A percentile compares a stretch with the other conserved stretches of the same genome.
phyloP scores from a whole-genome alignment of 2,888 invertebrate genomes.

The Polyommatus iphigenia region DNA sequence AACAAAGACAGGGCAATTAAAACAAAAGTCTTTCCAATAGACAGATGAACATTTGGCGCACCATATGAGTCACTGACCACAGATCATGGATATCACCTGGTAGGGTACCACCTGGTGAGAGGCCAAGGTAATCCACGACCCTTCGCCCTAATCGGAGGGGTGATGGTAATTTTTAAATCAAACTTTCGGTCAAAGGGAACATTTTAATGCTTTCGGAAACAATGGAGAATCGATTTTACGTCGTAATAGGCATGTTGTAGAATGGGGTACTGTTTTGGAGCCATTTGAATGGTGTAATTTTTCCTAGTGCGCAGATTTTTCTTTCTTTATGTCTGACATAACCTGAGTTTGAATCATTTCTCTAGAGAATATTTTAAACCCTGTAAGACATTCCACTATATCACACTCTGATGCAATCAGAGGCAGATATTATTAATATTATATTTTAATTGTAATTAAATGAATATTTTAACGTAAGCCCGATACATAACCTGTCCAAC shows the following conservation, averaged over 20 bases:
- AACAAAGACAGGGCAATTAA: neutral
- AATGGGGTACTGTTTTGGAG: neutral
- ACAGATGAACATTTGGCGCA: constrained; percentile 13
- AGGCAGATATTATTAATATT: too few relatives aligned
- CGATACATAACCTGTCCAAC: too few relatives aligned
- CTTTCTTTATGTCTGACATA: neutral
- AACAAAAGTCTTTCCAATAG: neutral
- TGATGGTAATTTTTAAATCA: constrained; percentile 45
- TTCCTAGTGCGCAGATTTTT: neutral
- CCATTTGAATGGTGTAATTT: neutral
- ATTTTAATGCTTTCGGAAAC: constrained; percentile 26
- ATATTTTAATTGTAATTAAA: too few relatives aligned
- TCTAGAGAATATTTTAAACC: too few relatives aligned
- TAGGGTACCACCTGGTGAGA: constrained; percentile 57
- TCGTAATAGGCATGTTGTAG: neutral
- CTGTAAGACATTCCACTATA: too few relatives aligned
- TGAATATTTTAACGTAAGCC: too few relatives aligned
- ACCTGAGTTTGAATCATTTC: neutral
- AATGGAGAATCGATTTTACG: constrained; percentile 2
- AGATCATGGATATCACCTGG: constrained; percentile 39
- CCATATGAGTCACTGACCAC: constrained; percentile 28
- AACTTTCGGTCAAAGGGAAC: constrained; percentile 34
- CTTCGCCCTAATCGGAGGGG: constrained; percentile 38
- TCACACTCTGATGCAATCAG: too few relatives aligned
- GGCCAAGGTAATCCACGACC: constrained; percentile 51